Conservation (phyloP, 1,140 invertebrate species). For the Magallana ariakensis region DNA sequence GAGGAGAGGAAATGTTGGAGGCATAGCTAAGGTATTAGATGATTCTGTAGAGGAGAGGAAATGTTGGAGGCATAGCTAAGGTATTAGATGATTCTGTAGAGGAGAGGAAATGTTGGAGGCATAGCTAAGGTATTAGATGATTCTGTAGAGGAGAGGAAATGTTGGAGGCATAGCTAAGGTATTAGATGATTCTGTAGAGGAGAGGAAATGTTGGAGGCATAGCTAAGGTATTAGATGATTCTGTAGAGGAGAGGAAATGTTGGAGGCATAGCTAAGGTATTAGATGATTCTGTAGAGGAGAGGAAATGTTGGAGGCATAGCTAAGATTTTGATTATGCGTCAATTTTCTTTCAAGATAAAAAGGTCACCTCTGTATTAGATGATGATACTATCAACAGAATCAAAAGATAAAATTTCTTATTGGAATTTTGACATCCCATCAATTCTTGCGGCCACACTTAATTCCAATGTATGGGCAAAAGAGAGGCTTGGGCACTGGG, state of each 20-base stretch:
- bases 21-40: conserved; percentile 16
- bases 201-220: no score
- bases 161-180: no score
- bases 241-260: not conserved
- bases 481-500: not conserved
- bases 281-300: conserved; percentile 2
- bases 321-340: conserved; percentile 47
- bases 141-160: conserved; percentile 1
- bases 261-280: no score
- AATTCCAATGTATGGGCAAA: conserved; percentile 28
- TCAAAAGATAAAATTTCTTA: conserved; percentile 32
- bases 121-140: conserved; percentile 13
- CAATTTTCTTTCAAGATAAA: conserved; percentile 52
- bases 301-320: conserved; percentile 26
- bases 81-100: conserved; percentile 11
- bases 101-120: no score
- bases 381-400: conserved; percentile 36
- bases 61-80: no score
- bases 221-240: conserved; percentile 19
- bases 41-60: not conserved
- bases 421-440: conserved; percentile 36
- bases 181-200: conserved; percentile 3
- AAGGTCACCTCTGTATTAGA: conserved; percentile 42
- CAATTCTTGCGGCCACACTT: conserved; percentile 7
- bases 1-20: no score